A percentile compares a stretch with the other conserved stretches of the same genome.
phyloP scores from a whole-genome alignment of 2,797 vertebrate genomes.

The Tachyglossus aculeatus region DNA sequence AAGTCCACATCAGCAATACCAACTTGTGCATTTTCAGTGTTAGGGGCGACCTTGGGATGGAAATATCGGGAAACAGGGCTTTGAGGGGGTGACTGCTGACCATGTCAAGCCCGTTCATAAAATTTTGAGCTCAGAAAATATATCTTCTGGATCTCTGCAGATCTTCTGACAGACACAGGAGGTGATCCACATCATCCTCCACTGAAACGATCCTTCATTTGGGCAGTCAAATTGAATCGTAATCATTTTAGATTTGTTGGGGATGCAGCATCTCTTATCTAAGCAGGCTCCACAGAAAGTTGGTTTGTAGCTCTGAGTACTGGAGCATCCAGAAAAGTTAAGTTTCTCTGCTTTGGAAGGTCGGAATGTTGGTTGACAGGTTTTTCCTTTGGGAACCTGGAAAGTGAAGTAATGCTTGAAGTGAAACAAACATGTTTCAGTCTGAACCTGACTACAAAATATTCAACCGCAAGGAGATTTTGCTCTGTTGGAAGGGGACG shows the following conservation, averaged over 20 bases:
- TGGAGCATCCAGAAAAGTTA: slow-evolving; percentile 87
- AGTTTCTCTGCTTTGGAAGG: slow-evolving; percentile 85
- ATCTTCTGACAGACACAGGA: slow-evolving; percentile 91
- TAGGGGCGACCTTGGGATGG: too few species aligned
- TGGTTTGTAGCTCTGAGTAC: slow-evolving; percentile 82
- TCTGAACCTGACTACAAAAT: too few species aligned
- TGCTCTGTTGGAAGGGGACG: too few species aligned
- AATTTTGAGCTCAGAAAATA: slow-evolving; percentile 88
- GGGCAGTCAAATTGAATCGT: slow-evolving; percentile 88
- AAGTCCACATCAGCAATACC: too few species aligned
- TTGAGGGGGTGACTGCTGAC: too few species aligned
- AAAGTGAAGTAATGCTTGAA: slow-evolving; percentile 39
- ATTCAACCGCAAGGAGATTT: too few species aligned
- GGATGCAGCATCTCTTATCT: slow-evolving; percentile 91
- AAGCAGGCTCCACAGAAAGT: slow-evolving; percentile 89
- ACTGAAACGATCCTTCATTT: slow-evolving; percentile 78
- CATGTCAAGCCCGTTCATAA: slow-evolving; percentile 66
- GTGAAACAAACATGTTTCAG: too few species aligned
- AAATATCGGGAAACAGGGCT: too few species aligned
- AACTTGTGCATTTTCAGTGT: too few species aligned
- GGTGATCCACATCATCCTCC: slow-evolving; percentile 96
- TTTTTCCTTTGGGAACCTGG: slow-evolving; percentile 89
- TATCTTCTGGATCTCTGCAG: slow-evolving; percentile 84
- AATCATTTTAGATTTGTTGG: slow-evolving; percentile 87
- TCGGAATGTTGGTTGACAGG: slow-evolving; percentile 87